Conservation (phyloP, 2,888 invertebrate genomes). For the Hyalella azteca region DNA sequence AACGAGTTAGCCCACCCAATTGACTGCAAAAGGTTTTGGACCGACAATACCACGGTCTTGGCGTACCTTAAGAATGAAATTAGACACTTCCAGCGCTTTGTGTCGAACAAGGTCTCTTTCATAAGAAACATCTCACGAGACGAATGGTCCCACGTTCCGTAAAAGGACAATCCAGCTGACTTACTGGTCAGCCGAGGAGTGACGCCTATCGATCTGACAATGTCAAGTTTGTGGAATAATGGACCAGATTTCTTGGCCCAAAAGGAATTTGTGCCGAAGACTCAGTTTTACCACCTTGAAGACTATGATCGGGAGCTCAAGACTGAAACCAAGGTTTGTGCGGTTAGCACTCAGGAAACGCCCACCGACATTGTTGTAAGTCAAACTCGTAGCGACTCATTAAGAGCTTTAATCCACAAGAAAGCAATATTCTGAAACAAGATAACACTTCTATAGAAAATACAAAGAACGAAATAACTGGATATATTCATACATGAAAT, state of each 20-base stretch:
- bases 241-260: too few species aligned
- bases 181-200: slow-evolving; percentile 22
- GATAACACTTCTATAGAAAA: too few species aligned
- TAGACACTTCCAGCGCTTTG: slow-evolving; percentile 37
- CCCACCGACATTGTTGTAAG: background rate
- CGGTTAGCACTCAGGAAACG: too few species aligned
- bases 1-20: background rate
- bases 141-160: slow-evolving; percentile 37
- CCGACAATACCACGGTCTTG: slow-evolving; percentile 37
- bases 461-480: too few species aligned
- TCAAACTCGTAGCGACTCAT: too few species aligned
- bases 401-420: too few species aligned
- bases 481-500: too few species aligned
- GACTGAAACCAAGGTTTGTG: background rate
- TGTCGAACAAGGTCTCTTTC: slow-evolving; percentile 18
- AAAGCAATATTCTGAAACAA: too few species aligned
- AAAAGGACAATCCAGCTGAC: slow-evolving; percentile 20
- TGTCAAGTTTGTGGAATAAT: background rate
- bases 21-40: slow-evolving; percentile 34
- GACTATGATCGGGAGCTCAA: background rate
- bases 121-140: background rate
- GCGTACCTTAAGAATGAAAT: slow-evolving; percentile 35
- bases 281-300: background rate
- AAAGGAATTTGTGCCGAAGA: slow-evolving; percentile 12
- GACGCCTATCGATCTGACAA: slow-evolving; percentile 28